Evolutionary conservation across 2,113 vertebrate genomes (phyloP).

Genomic region (Synchiropus splendidus): DNA sequence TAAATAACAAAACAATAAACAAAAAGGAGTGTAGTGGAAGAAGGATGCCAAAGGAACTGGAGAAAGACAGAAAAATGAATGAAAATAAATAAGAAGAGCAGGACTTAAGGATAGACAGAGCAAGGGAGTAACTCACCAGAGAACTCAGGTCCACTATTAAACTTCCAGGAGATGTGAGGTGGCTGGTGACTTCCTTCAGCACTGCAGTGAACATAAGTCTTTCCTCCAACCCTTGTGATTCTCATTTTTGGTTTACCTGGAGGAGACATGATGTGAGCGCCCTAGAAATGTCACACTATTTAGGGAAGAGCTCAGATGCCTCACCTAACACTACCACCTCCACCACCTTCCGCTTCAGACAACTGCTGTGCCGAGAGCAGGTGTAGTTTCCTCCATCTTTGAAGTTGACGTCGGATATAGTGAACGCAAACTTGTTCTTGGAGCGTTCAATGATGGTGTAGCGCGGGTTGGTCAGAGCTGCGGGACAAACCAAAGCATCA

Average conservation of each 20-base stretch:
- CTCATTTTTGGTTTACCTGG: slow-evolving; percentile 42
- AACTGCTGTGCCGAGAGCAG: slow-evolving; percentile 40
- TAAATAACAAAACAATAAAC: no score
- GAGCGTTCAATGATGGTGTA: slow-evolving; percentile 40
- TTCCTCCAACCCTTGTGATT: slow-evolving; percentile 13
- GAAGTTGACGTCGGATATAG: slow-evolving; percentile 46
- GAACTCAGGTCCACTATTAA: slow-evolving; percentile 46
- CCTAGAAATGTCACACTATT: no score
- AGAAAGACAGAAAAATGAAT: no score
- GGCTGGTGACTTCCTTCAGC: slow-evolving; percentile 37
- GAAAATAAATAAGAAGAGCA: no score
- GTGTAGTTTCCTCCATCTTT: slow-evolving; percentile 61
- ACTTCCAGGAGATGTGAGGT: slow-evolving; percentile 53
- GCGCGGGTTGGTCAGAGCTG: slow-evolving; percentile 48
- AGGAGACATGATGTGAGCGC: slow-evolving; percentile 1
- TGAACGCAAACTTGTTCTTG: slow-evolving; percentile 35
- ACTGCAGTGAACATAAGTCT: slow-evolving; percentile 43
- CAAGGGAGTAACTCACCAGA: slow-evolving; percentile 56
- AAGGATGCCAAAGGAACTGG: no score
- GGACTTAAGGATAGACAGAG: no score
- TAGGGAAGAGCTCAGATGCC: slow-evolving; percentile 5
- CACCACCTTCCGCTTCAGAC: slow-evolving; percentile 18
- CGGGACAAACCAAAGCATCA: slow-evolving; percentile 1
- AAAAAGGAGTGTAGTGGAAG: no score
- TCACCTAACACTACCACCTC: slow-evolving; percentile 63